phyloP scores from a whole-genome alignment of 2,797 vertebrate species.

The Tokudaia muenninki region DNA sequence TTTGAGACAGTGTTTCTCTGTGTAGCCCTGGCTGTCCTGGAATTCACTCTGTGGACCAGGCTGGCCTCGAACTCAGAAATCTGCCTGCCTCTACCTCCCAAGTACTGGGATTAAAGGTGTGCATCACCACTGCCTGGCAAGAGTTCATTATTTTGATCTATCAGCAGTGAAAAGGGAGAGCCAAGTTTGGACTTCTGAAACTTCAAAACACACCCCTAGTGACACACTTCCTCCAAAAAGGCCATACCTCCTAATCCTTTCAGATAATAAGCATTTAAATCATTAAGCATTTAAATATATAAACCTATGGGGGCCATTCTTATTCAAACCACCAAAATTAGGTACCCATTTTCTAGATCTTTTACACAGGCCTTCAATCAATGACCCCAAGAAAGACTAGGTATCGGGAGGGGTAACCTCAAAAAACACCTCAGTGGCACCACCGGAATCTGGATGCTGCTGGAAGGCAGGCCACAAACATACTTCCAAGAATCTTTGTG shows the following conservation, averaged over 20 bases:
- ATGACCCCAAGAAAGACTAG: not conserved
- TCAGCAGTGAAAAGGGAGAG: not conserved
- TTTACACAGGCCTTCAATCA: not conserved
- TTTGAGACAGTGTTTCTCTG: too few relatives aligned
- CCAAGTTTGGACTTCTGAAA: not conserved
- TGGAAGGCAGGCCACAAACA: not conserved
- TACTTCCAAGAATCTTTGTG: not conserved
- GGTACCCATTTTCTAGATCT: constrained; percentile 1
- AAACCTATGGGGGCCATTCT: not conserved
- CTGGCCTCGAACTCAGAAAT: too few relatives aligned
- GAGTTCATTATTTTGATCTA: not conserved
- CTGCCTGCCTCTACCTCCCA: too few relatives aligned
- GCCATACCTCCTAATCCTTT: not conserved
- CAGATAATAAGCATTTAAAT: not conserved
- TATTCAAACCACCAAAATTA: not conserved
- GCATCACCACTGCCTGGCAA: too few relatives aligned
- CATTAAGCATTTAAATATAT: not conserved
- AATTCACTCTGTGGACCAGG: too few relatives aligned
- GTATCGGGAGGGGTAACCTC: not conserved
- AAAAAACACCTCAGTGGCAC: rapidly evolving
- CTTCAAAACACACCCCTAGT: not conserved
- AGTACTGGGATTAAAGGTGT: too few relatives aligned
- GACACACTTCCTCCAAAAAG: not conserved
- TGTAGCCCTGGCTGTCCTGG: too few relatives aligned
- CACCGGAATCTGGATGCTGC: not conserved